phyloP scores from a whole-genome alignment of 2,888 invertebrate genomes.

The Callyntrura guangdongensis region DNA sequence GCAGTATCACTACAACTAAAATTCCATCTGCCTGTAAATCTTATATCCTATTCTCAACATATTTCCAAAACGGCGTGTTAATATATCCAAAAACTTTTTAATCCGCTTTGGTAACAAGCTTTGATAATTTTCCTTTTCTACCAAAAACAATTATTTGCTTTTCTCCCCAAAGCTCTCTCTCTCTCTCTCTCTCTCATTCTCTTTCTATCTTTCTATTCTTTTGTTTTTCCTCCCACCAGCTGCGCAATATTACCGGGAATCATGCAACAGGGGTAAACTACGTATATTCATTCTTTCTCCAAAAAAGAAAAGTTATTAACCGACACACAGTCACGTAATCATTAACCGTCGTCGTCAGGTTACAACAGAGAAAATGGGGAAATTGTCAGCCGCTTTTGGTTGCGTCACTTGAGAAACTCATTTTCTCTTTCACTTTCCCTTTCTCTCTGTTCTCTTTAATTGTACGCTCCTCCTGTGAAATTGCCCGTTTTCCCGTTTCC shows the following conservation, averaged over 20 bases:
- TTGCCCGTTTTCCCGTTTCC: no score
- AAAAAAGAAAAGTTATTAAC: conserved; percentile 31
- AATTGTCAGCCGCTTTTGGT: neutral
- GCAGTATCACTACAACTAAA: no score
- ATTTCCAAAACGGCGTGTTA: no score
- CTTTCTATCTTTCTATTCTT: neutral
- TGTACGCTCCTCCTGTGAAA: no score
- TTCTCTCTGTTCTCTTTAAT: neutral
- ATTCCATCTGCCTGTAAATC: no score
- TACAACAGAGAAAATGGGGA: no score
- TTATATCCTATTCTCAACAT: no score
- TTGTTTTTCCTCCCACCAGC: neutral
- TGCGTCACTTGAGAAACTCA: neutral
- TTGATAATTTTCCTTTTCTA: neutral
- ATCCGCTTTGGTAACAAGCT: no score
- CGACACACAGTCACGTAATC: neutral
- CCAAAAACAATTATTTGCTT: neutral
- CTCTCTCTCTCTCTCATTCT: neutral
- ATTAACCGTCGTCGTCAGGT: no score
- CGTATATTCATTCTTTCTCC: conserved; percentile 59
- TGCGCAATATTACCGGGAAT: neutral
- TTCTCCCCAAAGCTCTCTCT: neutral
- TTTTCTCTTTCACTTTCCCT: conserved; percentile 21
- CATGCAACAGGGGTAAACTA: conserved; percentile 4
- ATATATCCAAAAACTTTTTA: no score